Evolutionary conservation across 2,113 vertebrate genomes (phyloP), one percentile per base, ranked within the genome.

Genomic region (Pygoscelis antarcticus): DNA sequence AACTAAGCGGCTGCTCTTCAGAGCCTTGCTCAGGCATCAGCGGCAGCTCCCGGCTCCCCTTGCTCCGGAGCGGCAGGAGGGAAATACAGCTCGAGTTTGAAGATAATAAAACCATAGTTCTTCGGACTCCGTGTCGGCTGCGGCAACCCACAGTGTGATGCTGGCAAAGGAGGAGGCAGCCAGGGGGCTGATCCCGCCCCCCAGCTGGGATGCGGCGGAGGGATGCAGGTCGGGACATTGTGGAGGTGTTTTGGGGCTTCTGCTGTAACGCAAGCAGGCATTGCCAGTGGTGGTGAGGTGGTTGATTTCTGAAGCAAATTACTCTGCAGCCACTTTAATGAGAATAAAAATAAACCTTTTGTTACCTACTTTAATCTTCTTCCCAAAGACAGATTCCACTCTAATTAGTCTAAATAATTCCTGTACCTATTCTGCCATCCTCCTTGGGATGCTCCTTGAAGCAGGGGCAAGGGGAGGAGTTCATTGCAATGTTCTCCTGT

Each of bases 171-270:
- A 72, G 40, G 36, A 1, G 23, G 49, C 1, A 8, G 49, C n/a
- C 1, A 4, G 23, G 40, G 52, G 18, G 16, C 38, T 42, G 58
- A 54, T 71, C 58, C 44, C 46, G 51, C 19, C 51, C 55, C n/a
- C 14, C 7, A 6, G 18, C 10, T 32, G 32, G 44, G 61, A 32
- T 22, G n/a, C 0, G 3, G 16, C 1, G 1, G 26, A 14, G 29
- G 36, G n/a, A 11, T 15, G 47, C 30, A 32, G 72, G n/a, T 32
- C 2, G 6, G 49, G 88, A 40, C 0, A 3, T 38, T 40, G 12
- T 16, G 22, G 51, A 58, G 65, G 27, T 23, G 32, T 74, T 64
- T 34, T 0, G 1, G 42, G 26, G n/a, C 15, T 78, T 42, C 25
- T 47, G 21, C 80, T 34, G 29, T 20, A 11, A 17, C 42, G 27